Base-by-base conservation (phyloP, 2,888 invertebrate species). In the Mythimna loreyi region DNA sequence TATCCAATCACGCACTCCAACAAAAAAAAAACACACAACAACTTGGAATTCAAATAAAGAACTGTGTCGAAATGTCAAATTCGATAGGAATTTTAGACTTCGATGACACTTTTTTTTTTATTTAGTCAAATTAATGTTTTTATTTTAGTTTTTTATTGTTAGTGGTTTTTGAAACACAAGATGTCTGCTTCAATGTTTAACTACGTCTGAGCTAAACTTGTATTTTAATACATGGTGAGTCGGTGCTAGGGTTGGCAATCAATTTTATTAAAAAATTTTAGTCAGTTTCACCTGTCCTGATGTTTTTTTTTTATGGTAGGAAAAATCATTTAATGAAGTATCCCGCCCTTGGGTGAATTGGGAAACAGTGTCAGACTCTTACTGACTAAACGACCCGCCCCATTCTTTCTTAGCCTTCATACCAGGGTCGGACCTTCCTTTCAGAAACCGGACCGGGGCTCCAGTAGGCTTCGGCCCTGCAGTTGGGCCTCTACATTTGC, bases 181-280 rank as follows among this genome's bases (percentile, higher is more conserved):
- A n/a, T 61, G 40, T 28, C 52, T 6, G 40, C 5, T n/a, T 52
- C 36, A 28, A 25, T 66, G 28, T 40, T 19, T 19, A 65, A 63
- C 71, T 67, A 52, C 80, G 78, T 70, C 69, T 78, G 77, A 75
- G 36, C 28, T 8, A 47, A 76, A 80, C 63, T 80, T 30, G 70
- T 47, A 66, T 69, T 69, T 23, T 28, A 63, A 70, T 69, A 33
- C 49, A 62, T 70, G 56, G 56, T 25, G 8, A n/a, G 45, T 56
- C 23, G 28, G 0, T 5, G 45, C 2, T 76, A 78, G 79, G 83
- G 81, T 64, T 81, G 79, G 3, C 40, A 6, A 19, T 2, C n/a
- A n/a, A n/a, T n/a, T n/a, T n/a, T n/a, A n/a, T n/a, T n/a, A n/a
- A n/a, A n/a, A n/a, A n/a, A n/a, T n/a, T n/a, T n/a, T n/a, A n/a